These are phyloP conservation scores for Galemys pyrenaicus DNA, from an alignment of 2,113 vertebrate genomes.

Conservation along the genomic window DNA sequence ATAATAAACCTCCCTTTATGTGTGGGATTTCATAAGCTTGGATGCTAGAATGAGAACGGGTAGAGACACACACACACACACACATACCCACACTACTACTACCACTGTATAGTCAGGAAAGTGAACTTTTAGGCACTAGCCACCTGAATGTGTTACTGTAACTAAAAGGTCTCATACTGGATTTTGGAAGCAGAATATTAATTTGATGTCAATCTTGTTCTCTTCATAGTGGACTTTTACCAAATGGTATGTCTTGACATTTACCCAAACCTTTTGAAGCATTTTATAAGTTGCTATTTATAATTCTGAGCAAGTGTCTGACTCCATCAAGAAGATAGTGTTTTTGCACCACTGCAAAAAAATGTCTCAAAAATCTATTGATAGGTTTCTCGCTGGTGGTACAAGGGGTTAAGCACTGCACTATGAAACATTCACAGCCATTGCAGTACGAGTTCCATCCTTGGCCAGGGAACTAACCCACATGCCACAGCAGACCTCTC, in stretches of 20 bases:
- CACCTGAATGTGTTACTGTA: background rate
- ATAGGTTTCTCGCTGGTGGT: too few relatives aligned
- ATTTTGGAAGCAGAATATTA: conserved; percentile 19
- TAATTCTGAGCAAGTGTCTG: background rate
- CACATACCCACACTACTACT: too few relatives aligned
- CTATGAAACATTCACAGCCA: too few relatives aligned
- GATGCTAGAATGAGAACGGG: background rate
- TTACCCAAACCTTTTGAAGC: background rate
- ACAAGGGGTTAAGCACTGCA: too few relatives aligned
- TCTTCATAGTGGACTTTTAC: background rate
- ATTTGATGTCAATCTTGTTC: background rate
- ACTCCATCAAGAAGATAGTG: background rate
- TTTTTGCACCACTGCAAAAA: background rate
- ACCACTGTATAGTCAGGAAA: rapidly evolving
- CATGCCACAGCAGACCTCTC: too few relatives aligned
- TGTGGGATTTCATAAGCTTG: background rate
- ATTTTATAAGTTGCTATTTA: background rate
- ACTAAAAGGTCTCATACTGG: background rate
- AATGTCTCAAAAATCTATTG: background rate
- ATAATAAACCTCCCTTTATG: background rate
- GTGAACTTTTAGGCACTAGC: background rate
- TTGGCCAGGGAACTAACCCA: too few relatives aligned
- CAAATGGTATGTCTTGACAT: background rate
- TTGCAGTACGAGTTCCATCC: too few relatives aligned
- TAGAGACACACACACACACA: rapidly evolving